phyloP scores from a whole-genome alignment of 2,113 vertebrate species.

The Rana temporaria region DNA sequence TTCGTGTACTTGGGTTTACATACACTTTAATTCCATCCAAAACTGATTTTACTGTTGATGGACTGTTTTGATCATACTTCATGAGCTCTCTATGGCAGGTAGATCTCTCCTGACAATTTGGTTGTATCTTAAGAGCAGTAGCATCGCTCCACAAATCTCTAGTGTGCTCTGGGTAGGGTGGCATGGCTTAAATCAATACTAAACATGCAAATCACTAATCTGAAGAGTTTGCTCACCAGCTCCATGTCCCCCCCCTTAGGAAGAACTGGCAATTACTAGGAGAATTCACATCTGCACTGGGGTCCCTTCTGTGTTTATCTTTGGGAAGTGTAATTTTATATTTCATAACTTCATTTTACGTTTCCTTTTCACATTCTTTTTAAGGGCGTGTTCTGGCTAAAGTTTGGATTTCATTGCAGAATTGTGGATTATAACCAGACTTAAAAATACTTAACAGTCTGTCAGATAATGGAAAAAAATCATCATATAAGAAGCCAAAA shows the following conservation, averaged over 20 bases:
- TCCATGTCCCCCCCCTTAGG: not conserved
- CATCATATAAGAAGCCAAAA: not conserved
- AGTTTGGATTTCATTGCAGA: conserved; percentile 32
- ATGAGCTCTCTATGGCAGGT: too few relatives aligned
- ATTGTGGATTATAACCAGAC: conserved; percentile 38
- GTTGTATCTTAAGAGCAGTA: too few relatives aligned
- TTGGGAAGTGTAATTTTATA: conserved; percentile 21
- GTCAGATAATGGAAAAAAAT: conserved; percentile 31
- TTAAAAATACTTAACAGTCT: not conserved
- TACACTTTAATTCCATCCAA: too few relatives aligned
- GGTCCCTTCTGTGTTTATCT: not conserved
- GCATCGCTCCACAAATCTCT: too few relatives aligned
- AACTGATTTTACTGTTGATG: too few relatives aligned
- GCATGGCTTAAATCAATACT: too few relatives aligned
- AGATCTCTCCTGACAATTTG: too few relatives aligned
- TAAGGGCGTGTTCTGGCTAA: conserved; percentile 8
- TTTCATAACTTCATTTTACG: conserved; percentile 7
- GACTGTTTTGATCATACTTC: too few relatives aligned
- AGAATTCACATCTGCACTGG: conserved; percentile 20
- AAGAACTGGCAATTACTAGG: not conserved
- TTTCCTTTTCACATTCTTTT: conserved; percentile 29
- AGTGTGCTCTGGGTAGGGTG: too few relatives aligned
- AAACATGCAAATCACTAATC: too few relatives aligned
- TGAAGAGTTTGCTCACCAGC: not conserved
- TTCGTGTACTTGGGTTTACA: too few relatives aligned